Conservation (phyloP, 2,888 invertebrate genomes). For the Oligia strigilis region DNA sequence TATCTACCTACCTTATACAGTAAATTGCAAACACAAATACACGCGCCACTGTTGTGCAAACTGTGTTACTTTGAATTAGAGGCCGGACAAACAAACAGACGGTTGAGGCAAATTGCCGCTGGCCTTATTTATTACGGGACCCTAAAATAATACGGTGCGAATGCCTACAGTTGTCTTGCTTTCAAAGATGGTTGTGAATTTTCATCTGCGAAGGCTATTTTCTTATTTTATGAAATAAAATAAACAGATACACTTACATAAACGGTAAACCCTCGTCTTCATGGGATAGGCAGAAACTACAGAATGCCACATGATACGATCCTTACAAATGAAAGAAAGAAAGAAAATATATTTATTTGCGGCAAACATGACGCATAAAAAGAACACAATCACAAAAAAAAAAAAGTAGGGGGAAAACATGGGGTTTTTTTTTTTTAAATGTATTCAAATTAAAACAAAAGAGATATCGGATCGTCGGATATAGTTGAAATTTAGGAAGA, state of each 20-base stretch:
- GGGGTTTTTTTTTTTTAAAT: no score
- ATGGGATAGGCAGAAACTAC: background rate
- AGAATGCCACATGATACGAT: background rate
- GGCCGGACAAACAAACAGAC: constrained; percentile 79
- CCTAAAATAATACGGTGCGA: constrained; percentile 74
- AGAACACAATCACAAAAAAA: no score
- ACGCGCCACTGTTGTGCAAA: constrained; percentile 79
- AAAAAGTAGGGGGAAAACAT: no score
- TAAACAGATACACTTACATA: background rate
- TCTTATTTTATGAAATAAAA: background rate
- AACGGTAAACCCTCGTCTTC: background rate
- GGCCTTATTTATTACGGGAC: constrained; percentile 79
- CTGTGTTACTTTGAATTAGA: constrained; percentile 86
- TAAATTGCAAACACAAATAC: constrained; percentile 83
- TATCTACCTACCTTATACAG: constrained; percentile 71
- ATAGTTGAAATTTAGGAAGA: no score
- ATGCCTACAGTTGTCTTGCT: constrained; percentile 65
- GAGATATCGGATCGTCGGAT: no score
- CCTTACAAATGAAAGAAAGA: background rate
- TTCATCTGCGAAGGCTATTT: constrained; percentile 33
- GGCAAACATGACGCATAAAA: no score
- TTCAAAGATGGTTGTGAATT: constrained; percentile 60
- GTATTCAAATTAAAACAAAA: no score
- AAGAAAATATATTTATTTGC: no score
- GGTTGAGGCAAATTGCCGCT: constrained; percentile 74